A percentile compares a stretch with the other conserved stretches of the same genome.
These are phyloP conservation scores for Drosophila pegasa DNA, from an alignment of 2,888 invertebrate species.

Conservation along the genomic window DNA sequence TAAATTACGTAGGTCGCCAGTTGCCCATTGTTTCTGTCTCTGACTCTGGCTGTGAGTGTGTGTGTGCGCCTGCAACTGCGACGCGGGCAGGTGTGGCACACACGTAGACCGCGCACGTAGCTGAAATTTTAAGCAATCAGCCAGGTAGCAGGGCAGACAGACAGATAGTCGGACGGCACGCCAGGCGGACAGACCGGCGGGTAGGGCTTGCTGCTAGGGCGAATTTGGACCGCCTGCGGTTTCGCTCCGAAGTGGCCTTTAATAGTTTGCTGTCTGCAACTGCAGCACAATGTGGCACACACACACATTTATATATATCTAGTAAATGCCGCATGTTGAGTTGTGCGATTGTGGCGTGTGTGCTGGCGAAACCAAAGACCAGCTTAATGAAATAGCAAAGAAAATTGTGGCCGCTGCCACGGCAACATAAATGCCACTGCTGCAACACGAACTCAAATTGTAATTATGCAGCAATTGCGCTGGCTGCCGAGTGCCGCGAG, in stretches of 20 bases:
- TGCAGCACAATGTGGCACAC: slow-evolving; percentile 57
- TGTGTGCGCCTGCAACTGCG: slow-evolving; percentile 20
- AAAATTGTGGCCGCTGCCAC: slow-evolving; percentile 55
- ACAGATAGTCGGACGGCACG: slow-evolving; percentile 28
- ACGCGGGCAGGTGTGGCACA: slow-evolving; percentile 66
- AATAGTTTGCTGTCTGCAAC: slow-evolving; percentile 77
- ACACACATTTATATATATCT: slow-evolving; percentile 2
- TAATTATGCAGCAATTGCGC: slow-evolving; percentile 73
- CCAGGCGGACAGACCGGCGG: slow-evolving; percentile 9
- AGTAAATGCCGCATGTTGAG: slow-evolving; percentile 22
- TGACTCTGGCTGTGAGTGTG: not conserved
- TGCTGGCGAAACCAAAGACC: slow-evolving; percentile 50
- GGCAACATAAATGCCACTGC: slow-evolving; percentile 47
- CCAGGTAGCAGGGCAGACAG: slow-evolving; percentile 30
- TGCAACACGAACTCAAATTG: slow-evolving; percentile 70
- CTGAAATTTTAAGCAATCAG: slow-evolving; percentile 74
- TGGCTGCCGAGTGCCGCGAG: slow-evolving; percentile 21
- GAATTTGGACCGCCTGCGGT: slow-evolving; percentile 54
- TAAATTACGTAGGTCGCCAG: slow-evolving; percentile 70
- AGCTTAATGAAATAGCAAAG: slow-evolving; percentile 72
- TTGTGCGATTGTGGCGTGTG: slow-evolving; percentile 47
- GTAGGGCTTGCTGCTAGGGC: slow-evolving; percentile 24
- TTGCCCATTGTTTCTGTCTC: slow-evolving; percentile 47
- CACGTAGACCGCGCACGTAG: slow-evolving; percentile 71
- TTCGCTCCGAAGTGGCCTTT: slow-evolving; percentile 72